Conservation (phyloP, 2,113 vertebrate species). For the Lipophrys pholis region DNA sequence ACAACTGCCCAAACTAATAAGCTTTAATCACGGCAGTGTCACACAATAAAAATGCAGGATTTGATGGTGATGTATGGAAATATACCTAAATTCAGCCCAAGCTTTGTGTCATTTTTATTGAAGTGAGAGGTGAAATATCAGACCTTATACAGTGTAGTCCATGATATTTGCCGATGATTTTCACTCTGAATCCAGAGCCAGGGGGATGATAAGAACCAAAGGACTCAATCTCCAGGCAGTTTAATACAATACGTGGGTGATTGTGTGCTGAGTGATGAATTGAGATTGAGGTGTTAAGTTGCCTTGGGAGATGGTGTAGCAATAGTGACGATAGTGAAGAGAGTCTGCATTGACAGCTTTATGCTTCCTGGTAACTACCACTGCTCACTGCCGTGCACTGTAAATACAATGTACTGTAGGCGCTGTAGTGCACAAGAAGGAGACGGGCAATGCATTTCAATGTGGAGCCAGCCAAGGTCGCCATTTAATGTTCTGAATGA, state of each 20-base stretch:
- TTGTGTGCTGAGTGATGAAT: slow-evolving; percentile 44
- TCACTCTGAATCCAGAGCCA: slow-evolving; percentile 31
- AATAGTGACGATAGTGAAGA: slow-evolving; percentile 22
- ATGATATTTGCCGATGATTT: slow-evolving; percentile 16
- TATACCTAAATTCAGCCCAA: not conserved
- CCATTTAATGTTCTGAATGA: slow-evolving; percentile 60
- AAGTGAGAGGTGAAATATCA: slow-evolving; percentile 15
- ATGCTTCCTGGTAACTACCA: slow-evolving; percentile 53
- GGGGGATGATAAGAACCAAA: slow-evolving; percentile 48
- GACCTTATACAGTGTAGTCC: slow-evolving; percentile 13
- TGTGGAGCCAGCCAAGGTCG: slow-evolving; percentile 62
- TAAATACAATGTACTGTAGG: slow-evolving; percentile 43
- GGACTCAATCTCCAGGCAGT: slow-evolving; percentile 45
- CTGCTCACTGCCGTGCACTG: slow-evolving; percentile 52
- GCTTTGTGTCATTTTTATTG: not conserved
- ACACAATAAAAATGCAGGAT: not conserved
- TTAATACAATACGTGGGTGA: slow-evolving; percentile 41
- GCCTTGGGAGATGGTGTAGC: slow-evolving; percentile 56
- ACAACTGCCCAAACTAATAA: too few relatives aligned
- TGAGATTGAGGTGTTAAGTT: slow-evolving; percentile 55
- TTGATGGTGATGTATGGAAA: not conserved
- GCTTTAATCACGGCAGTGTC: not conserved
- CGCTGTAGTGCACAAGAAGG: slow-evolving; percentile 28
- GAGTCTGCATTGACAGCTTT: slow-evolving; percentile 60
- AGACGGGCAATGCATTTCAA: slow-evolving; percentile 66